These are phyloP conservation scores for Marmota monax DNA, from an alignment of 2,113 vertebrate species.

Conservation along the genomic window DNA sequence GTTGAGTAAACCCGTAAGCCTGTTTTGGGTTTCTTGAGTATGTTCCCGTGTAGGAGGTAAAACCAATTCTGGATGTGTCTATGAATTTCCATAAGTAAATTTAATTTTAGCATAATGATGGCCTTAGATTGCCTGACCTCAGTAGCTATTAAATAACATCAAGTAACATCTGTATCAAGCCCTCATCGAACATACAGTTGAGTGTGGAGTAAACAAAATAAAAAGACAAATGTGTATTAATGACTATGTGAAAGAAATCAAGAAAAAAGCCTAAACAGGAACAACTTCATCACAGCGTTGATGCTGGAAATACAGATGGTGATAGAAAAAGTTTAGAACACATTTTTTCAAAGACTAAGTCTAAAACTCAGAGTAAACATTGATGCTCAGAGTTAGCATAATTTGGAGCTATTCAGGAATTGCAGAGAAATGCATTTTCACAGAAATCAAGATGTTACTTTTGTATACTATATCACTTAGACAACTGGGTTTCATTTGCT, in stretches of 20 bases:
- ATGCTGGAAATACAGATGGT: constrained; percentile 85
- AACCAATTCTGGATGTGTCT: constrained; percentile 93
- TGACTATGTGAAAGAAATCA: background rate
- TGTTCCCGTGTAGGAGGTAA: constrained; percentile 92
- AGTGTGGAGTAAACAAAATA: too few species aligned
- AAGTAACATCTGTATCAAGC: constrained; percentile 86
- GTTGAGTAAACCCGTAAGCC: constrained; percentile 93
- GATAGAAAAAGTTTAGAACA: constrained; percentile 89
- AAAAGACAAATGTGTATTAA: constrained; percentile 73
- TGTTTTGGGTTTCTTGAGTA: constrained; percentile 91
- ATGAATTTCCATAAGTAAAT: constrained; percentile 92
- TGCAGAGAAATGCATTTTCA: constrained; percentile 98
- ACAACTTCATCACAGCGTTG: background rate
- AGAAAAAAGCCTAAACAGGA: background rate
- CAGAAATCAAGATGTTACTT: constrained; percentile 99
- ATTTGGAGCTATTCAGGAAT: constrained; percentile 96
- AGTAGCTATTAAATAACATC: constrained; percentile 93
- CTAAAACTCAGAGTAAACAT: constrained; percentile 91
- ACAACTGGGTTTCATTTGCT: too few species aligned
- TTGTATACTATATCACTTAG: constrained; percentile 96
- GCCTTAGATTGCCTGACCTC: constrained; percentile 96
- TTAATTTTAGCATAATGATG: constrained; percentile 93
- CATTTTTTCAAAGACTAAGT: constrained; percentile 88
- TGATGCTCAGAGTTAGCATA: constrained; percentile 89
- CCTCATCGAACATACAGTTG: too few species aligned